Evolutionary conservation across 2,113 vertebrate species (phyloP).

Genomic region (Tachysurus vachellii): DNA sequence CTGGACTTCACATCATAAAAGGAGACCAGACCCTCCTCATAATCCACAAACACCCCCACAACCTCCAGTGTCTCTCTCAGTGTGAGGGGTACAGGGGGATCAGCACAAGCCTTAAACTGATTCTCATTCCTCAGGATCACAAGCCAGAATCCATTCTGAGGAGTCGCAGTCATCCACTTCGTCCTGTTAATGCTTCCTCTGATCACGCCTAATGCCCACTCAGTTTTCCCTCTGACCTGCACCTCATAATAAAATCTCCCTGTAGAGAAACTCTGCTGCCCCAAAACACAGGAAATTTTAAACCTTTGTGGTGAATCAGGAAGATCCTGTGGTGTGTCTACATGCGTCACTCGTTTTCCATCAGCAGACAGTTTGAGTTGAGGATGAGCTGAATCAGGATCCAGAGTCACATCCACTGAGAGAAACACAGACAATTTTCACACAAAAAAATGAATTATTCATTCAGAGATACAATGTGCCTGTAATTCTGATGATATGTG

Average conservation of each 20-base stretch:
- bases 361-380: background rate
- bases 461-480: too few species aligned
- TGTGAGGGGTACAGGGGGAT: background rate
- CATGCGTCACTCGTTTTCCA: background rate
- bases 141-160: slow-evolving; percentile 27
- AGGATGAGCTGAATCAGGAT: slow-evolving; percentile 30
- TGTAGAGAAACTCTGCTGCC: slow-evolving; percentile 28
- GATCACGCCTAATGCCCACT: slow-evolving; percentile 27
- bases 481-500: too few species aligned
- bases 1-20: background rate
- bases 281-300: background rate
- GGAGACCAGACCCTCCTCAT: slow-evolving; percentile 36
- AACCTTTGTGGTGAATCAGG: background rate
- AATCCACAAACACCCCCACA: slow-evolving; percentile 46
- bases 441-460: background rate
- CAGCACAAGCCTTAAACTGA: background rate
- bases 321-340: background rate
- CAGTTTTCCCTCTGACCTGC: slow-evolving; percentile 21
- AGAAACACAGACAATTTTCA: background rate
- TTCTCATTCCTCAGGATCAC: slow-evolving; percentile 5
- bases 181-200: slow-evolving; percentile 15
- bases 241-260: slow-evolving; percentile 41
- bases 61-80: slow-evolving; percentile 19
- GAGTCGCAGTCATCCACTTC: background rate
- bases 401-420: slow-evolving; percentile 36